Conservation (phyloP, 2,797 vertebrate species). For the Stomatorhinus walkeri region DNA sequence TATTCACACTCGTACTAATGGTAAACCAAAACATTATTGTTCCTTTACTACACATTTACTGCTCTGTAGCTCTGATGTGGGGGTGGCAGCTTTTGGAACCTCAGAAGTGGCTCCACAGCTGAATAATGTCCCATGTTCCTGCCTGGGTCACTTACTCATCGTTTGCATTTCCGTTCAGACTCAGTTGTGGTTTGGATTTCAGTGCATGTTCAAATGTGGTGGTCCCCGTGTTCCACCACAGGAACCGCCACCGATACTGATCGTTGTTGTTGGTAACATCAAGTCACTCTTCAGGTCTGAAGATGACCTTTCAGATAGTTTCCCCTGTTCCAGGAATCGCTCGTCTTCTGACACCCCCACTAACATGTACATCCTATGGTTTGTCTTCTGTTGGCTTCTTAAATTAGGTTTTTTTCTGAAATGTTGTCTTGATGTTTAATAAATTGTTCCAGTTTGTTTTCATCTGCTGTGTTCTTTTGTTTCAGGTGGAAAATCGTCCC, state of each 20-base stretch:
- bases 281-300: neutral
- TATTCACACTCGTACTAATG: neutral
- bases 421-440: neutral
- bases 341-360: neutral
- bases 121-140: slow-evolving; percentile 29
- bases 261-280: neutral
- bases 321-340: too few species aligned
- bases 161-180: slow-evolving; percentile 15
- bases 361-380: neutral
- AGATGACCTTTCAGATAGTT: neutral
- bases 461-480: slow-evolving; percentile 34
- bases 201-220: neutral
- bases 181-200: neutral
- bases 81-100: slow-evolving; percentile 38
- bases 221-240: neutral
- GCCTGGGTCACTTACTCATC: slow-evolving; percentile 29
- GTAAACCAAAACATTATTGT: neutral
- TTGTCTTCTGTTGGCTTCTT: neutral
- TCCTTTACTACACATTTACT: neutral
- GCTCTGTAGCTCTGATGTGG: slow-evolving; percentile 22
- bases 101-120: slow-evolving; percentile 34
- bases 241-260: neutral
- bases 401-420: neutral
- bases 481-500: slow-evolving; percentile 88
- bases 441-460: neutral